Base-by-base conservation (phyloP, 2,888 invertebrate species). In the Tyria jacobaeae region DNA sequence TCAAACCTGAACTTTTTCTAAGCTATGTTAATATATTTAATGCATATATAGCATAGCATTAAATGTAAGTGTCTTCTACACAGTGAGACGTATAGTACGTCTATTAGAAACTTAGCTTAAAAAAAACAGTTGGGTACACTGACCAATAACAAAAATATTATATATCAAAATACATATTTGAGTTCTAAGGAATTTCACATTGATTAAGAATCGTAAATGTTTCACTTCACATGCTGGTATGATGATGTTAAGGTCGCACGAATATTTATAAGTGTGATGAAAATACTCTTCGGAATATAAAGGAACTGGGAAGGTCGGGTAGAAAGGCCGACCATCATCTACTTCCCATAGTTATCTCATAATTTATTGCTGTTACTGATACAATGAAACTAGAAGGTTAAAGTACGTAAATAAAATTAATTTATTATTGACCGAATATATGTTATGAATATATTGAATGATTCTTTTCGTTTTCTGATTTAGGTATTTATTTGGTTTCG, bases 241-340 rank as follows among this genome's bases (percentile, higher is more conserved):
- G 68, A 57, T 55, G 65, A 60, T 60, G 57, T 52, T 56, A 74
- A 75, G 74, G 74, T 70, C 65, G 57, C 54, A 24, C 67, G 65
- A 69, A 70, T 75, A 73, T 71, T 70, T 73, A 73, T 71, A 60
- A 68, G 67, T 60, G 62, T 12, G 62, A 62, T 71, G 49, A 61
- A 79, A 80, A 79, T 77, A 78, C 66, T 71, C 51, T 44, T 10
- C 54, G 70, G 71, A 77, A 79, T 77, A 66, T 48, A 54, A 56
- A 55, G 71, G 70, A 77, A 63, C 60, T 48, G 24, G 41, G 65
- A 68, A 78, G 79, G 80, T 71, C 71, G 39, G 34, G 17, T 27
- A 24, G 17, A 31, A 39, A 48, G 62, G 59, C 47, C 60, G 52
- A 57, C 41, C 37, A 39, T 47, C 17, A 12, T 35, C 50, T 54